Evolutionary conservation across 2,797 vertebrate genomes (phyloP).

Genomic region (Clarias pachynema): DNA sequence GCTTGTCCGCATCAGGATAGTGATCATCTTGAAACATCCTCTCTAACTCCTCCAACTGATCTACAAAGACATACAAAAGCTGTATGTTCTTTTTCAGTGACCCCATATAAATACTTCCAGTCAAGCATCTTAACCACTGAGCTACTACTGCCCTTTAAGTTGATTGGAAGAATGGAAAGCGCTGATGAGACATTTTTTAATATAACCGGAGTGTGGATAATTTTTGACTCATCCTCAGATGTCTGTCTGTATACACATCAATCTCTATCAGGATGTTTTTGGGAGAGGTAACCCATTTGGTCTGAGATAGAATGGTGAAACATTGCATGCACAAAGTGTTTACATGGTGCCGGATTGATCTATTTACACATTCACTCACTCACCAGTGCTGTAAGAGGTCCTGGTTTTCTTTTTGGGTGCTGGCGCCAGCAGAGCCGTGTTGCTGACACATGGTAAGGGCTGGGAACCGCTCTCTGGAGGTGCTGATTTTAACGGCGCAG

Average conservation of each 20-base stretch:
- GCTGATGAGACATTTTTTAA: too few relatives aligned
- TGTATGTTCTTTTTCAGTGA: background rate
- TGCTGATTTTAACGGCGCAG: slow-evolving; percentile 56
- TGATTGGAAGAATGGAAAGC: too few relatives aligned
- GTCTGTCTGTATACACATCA: too few relatives aligned
- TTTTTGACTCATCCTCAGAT: too few relatives aligned
- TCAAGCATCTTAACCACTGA: too few relatives aligned
- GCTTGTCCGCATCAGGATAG: slow-evolving; percentile 91
- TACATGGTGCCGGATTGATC: background rate
- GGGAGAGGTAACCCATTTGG: background rate
- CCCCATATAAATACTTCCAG: too few relatives aligned
- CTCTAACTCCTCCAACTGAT: slow-evolving; percentile 89
- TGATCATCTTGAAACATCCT: slow-evolving; percentile 89
- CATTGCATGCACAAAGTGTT: background rate
- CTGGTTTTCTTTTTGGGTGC: slow-evolving; percentile 87
- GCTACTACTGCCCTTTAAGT: too few relatives aligned
- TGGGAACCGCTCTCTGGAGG: slow-evolving; percentile 39
- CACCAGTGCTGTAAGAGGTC: slow-evolving; percentile 89
- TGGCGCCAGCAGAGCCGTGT: slow-evolving; percentile 61
- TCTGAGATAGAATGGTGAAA: background rate
- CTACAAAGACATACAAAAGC: slow-evolving; percentile 58
- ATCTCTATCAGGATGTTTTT: background rate
- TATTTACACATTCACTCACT: slow-evolving; percentile 19
- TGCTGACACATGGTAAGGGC: slow-evolving; percentile 38
- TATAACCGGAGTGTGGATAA: too few relatives aligned